Conservation (phyloP, 1,140 invertebrate species). For the Vanessa tameamea region DNA sequence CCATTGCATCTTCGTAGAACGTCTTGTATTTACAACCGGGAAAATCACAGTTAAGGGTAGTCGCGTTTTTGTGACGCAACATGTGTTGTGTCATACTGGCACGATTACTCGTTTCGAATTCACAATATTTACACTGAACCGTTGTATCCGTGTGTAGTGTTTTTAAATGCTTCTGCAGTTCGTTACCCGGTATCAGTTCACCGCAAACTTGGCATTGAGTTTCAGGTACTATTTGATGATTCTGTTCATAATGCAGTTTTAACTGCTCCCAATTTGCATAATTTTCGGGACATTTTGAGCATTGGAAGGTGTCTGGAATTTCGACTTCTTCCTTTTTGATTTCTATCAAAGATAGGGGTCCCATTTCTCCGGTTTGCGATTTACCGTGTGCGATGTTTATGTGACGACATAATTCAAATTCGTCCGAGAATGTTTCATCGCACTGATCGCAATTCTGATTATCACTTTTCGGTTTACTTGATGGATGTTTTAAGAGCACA, state of each 20-base stretch:
- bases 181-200: slow-evolving; percentile 55
- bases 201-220: slow-evolving; percentile 74
- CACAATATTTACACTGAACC: slow-evolving; percentile 64
- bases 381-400: slow-evolving; percentile 54
- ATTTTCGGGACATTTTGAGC: slow-evolving; percentile 63
- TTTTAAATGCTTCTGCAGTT: slow-evolving; percentile 71
- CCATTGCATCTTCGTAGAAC: slow-evolving; percentile 68
- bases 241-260: slow-evolving; percentile 62
- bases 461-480: slow-evolving; percentile 31
- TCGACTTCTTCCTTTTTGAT: slow-evolving; percentile 64
- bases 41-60: slow-evolving; percentile 63
- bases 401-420: slow-evolving; percentile 67
- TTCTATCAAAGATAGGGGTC: slow-evolving; percentile 30
- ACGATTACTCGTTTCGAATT: slow-evolving; percentile 57
- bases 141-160: slow-evolving; percentile 47
- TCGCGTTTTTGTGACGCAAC: slow-evolving; percentile 67
- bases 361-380: slow-evolving; percentile 14
- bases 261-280: slow-evolving; percentile 59
- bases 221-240: slow-evolving; percentile 53
- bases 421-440: slow-evolving; percentile 56
- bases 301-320: slow-evolving; percentile 58
- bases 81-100: slow-evolving; percentile 69
- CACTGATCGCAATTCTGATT: slow-evolving; percentile 66
- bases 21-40: slow-evolving; percentile 64
- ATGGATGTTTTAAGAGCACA: slow-evolving; percentile 62